Evolutionary conservation across 2,888 invertebrate species (phyloP).

Genomic region (Hirudinaria manillensis): DNA sequence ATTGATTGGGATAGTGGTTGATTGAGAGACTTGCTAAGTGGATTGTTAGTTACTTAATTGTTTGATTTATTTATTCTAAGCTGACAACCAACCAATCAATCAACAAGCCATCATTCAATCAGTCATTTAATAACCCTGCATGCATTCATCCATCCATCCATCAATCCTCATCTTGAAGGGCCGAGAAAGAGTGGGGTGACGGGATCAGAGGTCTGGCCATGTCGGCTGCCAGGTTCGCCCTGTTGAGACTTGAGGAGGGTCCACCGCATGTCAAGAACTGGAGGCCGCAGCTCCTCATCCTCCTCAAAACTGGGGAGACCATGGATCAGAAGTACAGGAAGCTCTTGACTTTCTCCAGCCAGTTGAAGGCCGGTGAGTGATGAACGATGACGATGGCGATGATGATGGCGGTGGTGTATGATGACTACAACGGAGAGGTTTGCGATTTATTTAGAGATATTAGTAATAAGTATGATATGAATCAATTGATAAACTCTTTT

Average conservation of each 20-base stretch:
- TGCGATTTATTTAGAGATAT: too few species aligned
- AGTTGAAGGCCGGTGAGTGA: constrained; percentile 68
- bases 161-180: constrained; percentile 61
- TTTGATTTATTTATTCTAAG: too few species aligned
- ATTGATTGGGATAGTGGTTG: background rate
- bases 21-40: background rate
- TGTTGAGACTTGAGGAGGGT: constrained; percentile 91
- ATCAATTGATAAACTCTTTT: too few species aligned
- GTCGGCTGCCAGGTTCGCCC: constrained; percentile 89
- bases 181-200: constrained; percentile 99
- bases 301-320: constrained; percentile 64
- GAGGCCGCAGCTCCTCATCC: constrained; percentile 81
- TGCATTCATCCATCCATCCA: too few species aligned
- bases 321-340: constrained; percentile 80
- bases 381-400: background rate
- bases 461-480: too few species aligned
- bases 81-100: too few species aligned
- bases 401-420: background rate
- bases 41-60: background rate
- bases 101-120: too few species aligned
- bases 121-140: too few species aligned
- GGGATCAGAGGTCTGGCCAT: constrained; percentile 93
- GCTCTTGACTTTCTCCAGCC: constrained; percentile 87
- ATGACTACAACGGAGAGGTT: background rate
- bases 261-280: constrained; percentile 71